Percentiles rank a stretch among this genome's conserved stretches.
phyloP scores from a whole-genome alignment of 2,113 vertebrate species.

The Typhlomys cinereus region DNA sequence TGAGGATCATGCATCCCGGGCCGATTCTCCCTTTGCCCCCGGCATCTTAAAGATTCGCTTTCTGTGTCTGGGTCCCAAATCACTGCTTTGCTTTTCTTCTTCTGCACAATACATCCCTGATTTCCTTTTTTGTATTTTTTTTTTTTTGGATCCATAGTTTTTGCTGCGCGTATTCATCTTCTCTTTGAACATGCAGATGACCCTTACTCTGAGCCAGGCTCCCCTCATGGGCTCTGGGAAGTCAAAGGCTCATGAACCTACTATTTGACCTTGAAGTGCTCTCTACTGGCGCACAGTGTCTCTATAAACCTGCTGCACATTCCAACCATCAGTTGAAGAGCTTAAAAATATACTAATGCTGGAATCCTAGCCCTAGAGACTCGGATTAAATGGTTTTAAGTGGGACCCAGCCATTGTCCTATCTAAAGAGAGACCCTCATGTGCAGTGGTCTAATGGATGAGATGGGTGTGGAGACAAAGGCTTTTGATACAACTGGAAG shows the following conservation, averaged over 20 bases:
- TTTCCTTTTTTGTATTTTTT: constrained; percentile 41
- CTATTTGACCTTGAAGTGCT: constrained; percentile 16
- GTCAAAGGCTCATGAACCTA: neutral
- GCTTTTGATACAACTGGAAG: neutral
- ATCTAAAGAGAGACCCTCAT: constrained; percentile 18
- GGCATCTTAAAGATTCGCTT: constrained; percentile 47
- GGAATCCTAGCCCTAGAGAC: neutral
- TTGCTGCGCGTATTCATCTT: neutral
- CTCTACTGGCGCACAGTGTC: neutral
- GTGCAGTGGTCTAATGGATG: neutral
- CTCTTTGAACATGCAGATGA: neutral
- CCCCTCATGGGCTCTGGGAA: neutral
- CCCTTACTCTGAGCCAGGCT: neutral
- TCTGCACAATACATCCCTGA: neutral
- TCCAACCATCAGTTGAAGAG: neutral
- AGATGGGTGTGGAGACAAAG: neutral
- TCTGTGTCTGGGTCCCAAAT: constrained; percentile 34
- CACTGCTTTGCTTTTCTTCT: neutral
- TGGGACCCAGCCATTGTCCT: constrained; percentile 10
- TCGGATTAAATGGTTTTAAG: constrained; percentile 44
- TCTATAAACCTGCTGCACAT: neutral
- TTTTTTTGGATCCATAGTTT: neutral
- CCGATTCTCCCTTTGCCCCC: constrained; percentile 32
- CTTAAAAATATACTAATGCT: neutral
- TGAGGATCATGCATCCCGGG: neutral